A percentile compares a stretch with the other conserved stretches of the same genome.
Conservation (phyloP, 2,888 invertebrate genomes). For the Labia minor region DNA sequence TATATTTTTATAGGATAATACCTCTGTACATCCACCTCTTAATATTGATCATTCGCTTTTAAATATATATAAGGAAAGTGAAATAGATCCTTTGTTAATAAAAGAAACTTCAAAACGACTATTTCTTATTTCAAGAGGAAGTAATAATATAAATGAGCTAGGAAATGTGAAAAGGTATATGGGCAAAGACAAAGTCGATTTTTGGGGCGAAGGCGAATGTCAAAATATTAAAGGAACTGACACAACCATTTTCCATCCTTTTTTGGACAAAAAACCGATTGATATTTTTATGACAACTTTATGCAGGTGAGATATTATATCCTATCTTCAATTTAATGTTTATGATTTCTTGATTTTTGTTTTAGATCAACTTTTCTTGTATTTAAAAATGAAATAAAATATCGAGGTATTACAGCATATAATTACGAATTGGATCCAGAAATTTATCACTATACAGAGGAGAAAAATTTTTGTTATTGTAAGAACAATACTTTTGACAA, state of each 20-base stretch:
- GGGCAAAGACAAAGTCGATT: background rate
- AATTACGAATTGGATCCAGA: background rate
- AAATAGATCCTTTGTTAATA: background rate
- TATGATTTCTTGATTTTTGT: too few species aligned
- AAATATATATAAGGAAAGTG: background rate
- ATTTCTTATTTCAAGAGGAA: background rate
- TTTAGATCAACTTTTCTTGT: background rate
- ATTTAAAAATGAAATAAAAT: background rate
- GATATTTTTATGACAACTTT: background rate
- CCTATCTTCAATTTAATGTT: too few species aligned
- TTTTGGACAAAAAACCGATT: background rate
- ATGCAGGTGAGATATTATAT: background rate
- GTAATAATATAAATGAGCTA: background rate
- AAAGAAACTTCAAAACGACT: background rate
- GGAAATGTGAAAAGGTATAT: background rate
- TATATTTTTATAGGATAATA: background rate
- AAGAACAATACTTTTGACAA: background rate
- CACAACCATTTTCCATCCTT: background rate
- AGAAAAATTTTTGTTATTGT: background rate
- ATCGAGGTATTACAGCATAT: background rate
- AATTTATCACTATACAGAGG: background rate
- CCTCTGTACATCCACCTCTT: background rate
- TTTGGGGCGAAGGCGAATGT: background rate
- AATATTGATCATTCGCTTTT: background rate
- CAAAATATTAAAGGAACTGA: background rate